Base-by-base conservation (phyloP, 2,888 invertebrate species). In the Geophilus truncorum region DNA sequence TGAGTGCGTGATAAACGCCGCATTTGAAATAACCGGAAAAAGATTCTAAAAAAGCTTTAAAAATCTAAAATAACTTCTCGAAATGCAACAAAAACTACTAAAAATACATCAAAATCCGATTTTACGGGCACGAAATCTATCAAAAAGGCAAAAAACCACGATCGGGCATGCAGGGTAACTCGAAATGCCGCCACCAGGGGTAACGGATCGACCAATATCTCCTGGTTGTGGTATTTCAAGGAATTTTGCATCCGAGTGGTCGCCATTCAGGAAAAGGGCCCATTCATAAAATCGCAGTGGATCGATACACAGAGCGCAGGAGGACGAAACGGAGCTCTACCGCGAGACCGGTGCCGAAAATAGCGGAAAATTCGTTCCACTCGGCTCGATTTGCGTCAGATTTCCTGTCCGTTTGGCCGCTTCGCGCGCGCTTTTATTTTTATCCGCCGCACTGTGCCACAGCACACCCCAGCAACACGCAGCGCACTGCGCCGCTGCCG, bases 381-480 rank as follows among this genome's bases (percentile, higher is more conserved):
- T 79, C n/a, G n/a, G n/a, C n/a, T n/a, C n/a, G n/a, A 79, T 45
- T 40, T 45, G 12, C 45, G 79, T 79, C 51, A 21, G 45, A 79
- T 79, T 79, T 45, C 6, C 79, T 45, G 45, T 23, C 75, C 18
- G 21, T 4, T 18, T n/a, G n/a, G 75, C 23, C 21, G 7, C 6
- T 75, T 75, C 51, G 51, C 51, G 51, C 51, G 51, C 51, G 51
- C 51, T 21, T 57, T 57, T 57, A 57, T 57, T 57, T 57, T 57
- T 57, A 57, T 57, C 57, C 57, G 18, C 18, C 57, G 40, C 84
- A 83, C 84, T 82, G 81, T 83, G 84, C 83, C 83, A 83, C 34
- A 83, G 85, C 83, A 82, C 84, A 78, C 83, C n/a, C n/a, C n/a
- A 81, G 84, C 84, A 83, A 80, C 79, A 81, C 80, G 34, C 81